phyloP scores from a whole-genome alignment of 2,797 vertebrate genomes.

The Channallabes apus region DNA sequence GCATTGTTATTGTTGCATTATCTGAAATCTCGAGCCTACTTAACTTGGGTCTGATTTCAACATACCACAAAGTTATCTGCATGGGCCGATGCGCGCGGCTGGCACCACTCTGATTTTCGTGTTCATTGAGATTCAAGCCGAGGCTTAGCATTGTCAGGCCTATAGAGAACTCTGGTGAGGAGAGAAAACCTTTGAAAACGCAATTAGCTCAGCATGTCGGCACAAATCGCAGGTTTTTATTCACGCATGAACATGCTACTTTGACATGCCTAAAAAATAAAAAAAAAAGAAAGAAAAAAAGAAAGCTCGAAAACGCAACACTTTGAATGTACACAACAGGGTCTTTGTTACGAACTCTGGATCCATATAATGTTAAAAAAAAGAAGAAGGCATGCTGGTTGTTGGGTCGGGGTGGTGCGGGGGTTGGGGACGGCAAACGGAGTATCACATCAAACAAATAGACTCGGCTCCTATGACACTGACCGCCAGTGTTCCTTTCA shows the following conservation, averaged over 20 bases:
- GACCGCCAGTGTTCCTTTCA: conserved; percentile 44
- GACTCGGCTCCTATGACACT: conserved; percentile 26
- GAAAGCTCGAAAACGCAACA: conserved; percentile 6
- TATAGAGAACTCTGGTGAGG: conserved; percentile 46
- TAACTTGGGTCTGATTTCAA: conserved; percentile 56
- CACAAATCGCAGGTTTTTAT: conserved; percentile 32
- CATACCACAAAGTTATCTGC: conserved; percentile 60
- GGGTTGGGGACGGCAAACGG: conserved; percentile 15
- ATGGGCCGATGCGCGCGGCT: conserved; percentile 54
- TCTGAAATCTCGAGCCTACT: conserved; percentile 56
- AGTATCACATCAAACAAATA: conserved; percentile 41
- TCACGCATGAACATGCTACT: conserved; percentile 38
- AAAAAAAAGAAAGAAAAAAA: not conserved
- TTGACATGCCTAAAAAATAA: conserved; percentile 35
- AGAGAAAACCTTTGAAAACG: conserved; percentile 49
- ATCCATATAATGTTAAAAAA: conserved; percentile 35
- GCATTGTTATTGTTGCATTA: conserved; percentile 53
- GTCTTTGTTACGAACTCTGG: conserved; percentile 32
- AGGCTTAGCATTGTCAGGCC: conserved; percentile 52
- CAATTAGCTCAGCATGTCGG: conserved; percentile 51
- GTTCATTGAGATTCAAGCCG: conserved; percentile 46
- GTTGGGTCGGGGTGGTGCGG: not conserved
- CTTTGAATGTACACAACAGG: conserved; percentile 31
- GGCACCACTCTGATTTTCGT: conserved; percentile 59
- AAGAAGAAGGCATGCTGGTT: not conserved